These are phyloP conservation scores for Paralvinella palmiformis DNA, from an alignment of 1,140 invertebrate species.

Conservation along the genomic window DNA sequence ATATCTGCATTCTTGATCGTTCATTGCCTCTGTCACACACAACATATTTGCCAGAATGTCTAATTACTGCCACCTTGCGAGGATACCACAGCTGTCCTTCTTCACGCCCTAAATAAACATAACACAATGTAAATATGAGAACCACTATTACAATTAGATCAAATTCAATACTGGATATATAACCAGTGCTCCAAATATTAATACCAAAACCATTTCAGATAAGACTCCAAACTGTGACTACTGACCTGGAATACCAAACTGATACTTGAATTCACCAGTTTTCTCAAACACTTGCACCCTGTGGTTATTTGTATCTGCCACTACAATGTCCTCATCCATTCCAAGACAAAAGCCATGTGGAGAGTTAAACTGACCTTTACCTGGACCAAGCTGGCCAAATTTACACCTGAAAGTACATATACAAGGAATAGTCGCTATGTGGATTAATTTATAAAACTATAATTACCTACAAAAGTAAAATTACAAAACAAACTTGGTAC, in stretches of 20 bases:
- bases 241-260: conserved; percentile 83
- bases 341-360: conserved; percentile 95
- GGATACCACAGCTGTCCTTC: conserved; percentile 96
- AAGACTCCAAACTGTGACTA: neutral
- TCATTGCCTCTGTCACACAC: conserved; percentile 95
- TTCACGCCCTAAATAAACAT: conserved; percentile 54
- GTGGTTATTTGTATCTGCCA: conserved; percentile 92
- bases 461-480: neutral
- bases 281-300: conserved; percentile 88
- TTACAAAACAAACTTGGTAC: neutral
- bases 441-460: neutral
- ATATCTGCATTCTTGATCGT: conserved; percentile 93
- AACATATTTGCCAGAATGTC: conserved; percentile 63
- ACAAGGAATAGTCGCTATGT: too few relatives aligned
- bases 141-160: neutral
- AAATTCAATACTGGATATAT: too few relatives aligned
- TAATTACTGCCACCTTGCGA: conserved; percentile 87
- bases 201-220: neutral
- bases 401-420: conserved; percentile 78
- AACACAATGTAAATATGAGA: neutral
- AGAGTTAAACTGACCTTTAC: conserved; percentile 89
- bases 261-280: conserved; percentile 77
- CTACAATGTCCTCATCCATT: conserved; percentile 77
- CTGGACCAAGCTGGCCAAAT: conserved; percentile 85
- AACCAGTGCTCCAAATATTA: too few relatives aligned